phyloP scores from a whole-genome alignment of 2,888 invertebrate species.

The Drosophila mayaguana region DNA sequence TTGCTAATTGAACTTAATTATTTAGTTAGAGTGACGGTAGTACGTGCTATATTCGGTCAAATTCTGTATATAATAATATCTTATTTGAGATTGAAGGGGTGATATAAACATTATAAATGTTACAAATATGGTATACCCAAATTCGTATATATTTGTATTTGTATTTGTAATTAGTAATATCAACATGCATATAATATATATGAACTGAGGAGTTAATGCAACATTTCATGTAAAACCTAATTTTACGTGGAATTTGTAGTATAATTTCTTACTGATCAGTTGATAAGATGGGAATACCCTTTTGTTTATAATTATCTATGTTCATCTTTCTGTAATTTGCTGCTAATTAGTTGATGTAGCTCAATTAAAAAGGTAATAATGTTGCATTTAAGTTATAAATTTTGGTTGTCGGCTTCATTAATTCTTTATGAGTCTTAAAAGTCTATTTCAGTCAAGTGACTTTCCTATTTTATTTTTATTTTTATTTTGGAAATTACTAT shows the following conservation, averaged over 20 bases:
- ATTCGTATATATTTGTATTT: no score
- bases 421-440: not conserved
- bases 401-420: not conserved
- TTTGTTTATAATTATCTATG: not conserved
- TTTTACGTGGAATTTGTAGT: not conserved
- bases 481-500: no score
- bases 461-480: no score
- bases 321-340: not conserved
- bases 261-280: not conserved
- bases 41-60: not conserved
- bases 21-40: no score
- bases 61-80: not conserved
- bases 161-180: no score
- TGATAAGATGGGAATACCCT: not conserved
- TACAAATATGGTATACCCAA: not conserved
- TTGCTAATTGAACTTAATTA: slow-evolving; percentile 7
- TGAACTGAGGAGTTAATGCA: no score
- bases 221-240: not conserved
- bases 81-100: not conserved
- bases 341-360: not conserved
- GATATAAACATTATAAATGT: not conserved
- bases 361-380: not conserved
- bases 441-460: not conserved
- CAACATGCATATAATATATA: no score
- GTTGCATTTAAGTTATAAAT: not conserved